A percentile compares a stretch with the other conserved stretches of the same genome.
phyloP scores from a whole-genome alignment of 2,113 vertebrate species.

The Elgaria multicarinata region DNA sequence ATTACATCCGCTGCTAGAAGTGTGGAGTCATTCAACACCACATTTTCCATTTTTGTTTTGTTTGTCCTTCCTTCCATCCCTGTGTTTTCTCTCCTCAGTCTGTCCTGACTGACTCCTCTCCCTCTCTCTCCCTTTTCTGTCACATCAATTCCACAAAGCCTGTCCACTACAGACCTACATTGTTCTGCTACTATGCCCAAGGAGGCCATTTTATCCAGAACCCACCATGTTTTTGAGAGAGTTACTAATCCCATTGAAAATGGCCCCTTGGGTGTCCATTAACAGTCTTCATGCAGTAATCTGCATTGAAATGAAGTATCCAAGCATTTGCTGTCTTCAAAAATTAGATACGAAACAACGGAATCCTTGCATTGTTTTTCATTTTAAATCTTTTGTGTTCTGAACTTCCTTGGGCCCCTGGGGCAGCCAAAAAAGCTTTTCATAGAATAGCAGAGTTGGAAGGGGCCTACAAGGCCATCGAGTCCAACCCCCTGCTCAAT shows the following conservation, averaged over 20 bases:
- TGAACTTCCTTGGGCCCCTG: background rate
- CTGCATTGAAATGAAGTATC: background rate
- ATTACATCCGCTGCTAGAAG: too few species aligned
- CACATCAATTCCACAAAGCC: too few species aligned
- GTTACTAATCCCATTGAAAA: background rate
- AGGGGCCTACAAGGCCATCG: too few species aligned
- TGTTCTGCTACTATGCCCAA: background rate
- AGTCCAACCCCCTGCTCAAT: too few species aligned
- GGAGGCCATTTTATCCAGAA: background rate
- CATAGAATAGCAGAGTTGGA: too few species aligned
- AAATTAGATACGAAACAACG: too few species aligned
- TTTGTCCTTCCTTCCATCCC: too few species aligned
- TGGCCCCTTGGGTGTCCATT: background rate
- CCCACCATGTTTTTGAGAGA: background rate
- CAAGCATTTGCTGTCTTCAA: background rate
- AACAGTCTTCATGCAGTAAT: background rate
- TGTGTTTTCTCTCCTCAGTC: background rate
- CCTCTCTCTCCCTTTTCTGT: too few species aligned
- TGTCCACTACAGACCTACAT: background rate
- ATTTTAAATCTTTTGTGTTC: background rate
- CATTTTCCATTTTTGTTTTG: background rate
- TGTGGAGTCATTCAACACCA: background rate
- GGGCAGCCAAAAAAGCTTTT: too few species aligned
- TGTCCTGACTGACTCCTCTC: too few species aligned
- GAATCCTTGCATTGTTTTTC: background rate